Base-by-base conservation (phyloP, 2,888 invertebrate species). In the Cheilosia impressa region DNA sequence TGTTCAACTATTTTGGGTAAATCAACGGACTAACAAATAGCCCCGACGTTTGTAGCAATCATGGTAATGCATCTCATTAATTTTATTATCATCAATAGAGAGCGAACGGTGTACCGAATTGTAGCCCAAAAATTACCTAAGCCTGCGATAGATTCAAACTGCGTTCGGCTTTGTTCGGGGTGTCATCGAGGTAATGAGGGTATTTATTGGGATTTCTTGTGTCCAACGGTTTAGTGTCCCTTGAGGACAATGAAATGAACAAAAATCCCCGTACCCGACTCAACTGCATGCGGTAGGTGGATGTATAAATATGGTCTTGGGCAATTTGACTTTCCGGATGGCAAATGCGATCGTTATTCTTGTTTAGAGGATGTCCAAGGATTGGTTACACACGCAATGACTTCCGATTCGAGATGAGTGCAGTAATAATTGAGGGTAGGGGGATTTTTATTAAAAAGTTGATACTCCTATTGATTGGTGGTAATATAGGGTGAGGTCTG, bases 1-100 rank as follows among this genome's bases (percentile, higher is more conserved):
- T 13, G 34, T 34, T 60, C 31, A 7, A 24, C 47, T 62, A 57
- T 80, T 85, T 80, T 76, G 41, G 53, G 81, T 68, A 85, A 79
- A 76, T 85, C 76, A 80, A 76, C 84, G 80, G 58, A 45, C 75
- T 80, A 76, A 85, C 85, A 80, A 85, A 85, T 85, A 85, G 81
- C 76, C 63, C 63, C 62, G 76, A 57, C 76, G 80, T 60, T 76
- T 81, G 76, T 76, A 80, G 66, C 81, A 85, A 85, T 85, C 85
- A 77, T 85, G 62, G 81, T 85, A 85, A 85, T 85, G 85, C 85
- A 85, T 85, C 85, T 85, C 80, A 85, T 85, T 85, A 85, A 72
- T 85, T 85, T 85, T 81, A 85, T 85, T 80, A 81, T 77, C 72
- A 62, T 77, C 81, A 77, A 65, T 75, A 19, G 7, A 43, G 31